Conservation (phyloP, 2,888 invertebrate species). For the Melolontha melolontha region DNA sequence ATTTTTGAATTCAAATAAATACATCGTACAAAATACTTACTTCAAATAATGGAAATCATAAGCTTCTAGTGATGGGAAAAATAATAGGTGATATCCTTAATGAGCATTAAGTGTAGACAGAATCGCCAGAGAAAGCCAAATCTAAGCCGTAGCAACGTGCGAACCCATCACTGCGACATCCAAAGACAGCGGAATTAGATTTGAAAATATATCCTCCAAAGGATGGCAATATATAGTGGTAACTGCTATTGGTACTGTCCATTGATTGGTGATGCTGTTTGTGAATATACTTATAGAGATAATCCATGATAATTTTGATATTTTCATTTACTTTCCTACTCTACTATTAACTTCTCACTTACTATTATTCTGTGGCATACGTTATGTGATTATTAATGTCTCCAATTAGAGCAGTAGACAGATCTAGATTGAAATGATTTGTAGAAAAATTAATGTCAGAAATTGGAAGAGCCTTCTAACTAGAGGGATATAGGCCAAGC, state of each 20-base stretch:
- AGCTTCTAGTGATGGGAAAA: slow-evolving; percentile 86
- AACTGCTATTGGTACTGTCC: slow-evolving; percentile 89
- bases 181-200: slow-evolving; percentile 80
- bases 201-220: slow-evolving; percentile 80
- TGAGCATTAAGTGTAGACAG: slow-evolving; percentile 84
- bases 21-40: too few species aligned
- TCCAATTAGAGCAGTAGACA: too few species aligned
- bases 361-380: too few species aligned
- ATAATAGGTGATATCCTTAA: slow-evolving; percentile 87
- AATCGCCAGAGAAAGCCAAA: slow-evolving; percentile 84
- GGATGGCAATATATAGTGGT: slow-evolving; percentile 86
- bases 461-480: too few species aligned
- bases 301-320: too few species aligned
- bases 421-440: too few species aligned
- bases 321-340: too few species aligned
- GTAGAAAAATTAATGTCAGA: too few species aligned
- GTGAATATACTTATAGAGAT: slow-evolving; percentile 84
- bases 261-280: slow-evolving; percentile 90
- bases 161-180: slow-evolving; percentile 81
- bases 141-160: slow-evolving; percentile 81
- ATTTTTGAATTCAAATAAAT: too few species aligned
- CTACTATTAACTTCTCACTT: too few species aligned
- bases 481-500: too few species aligned
- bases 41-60: slow-evolving; percentile 91
- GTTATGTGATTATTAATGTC: too few species aligned